phyloP scores from a whole-genome alignment of 2,113 vertebrate species.

The Alaudala cheleensis region DNA sequence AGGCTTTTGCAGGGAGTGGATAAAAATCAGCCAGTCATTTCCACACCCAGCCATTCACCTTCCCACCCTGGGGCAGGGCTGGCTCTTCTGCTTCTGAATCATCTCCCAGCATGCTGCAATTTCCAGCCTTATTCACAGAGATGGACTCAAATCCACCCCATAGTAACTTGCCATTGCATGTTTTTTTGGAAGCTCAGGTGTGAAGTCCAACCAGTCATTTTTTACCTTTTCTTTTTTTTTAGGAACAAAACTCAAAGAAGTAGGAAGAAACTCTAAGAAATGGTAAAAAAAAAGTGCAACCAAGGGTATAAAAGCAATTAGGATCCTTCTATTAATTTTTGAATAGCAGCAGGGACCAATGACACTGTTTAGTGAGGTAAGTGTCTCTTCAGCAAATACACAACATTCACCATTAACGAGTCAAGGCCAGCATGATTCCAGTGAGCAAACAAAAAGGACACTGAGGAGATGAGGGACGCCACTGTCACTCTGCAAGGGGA shows the following conservation, averaged over 20 bases:
- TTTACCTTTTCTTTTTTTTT: neutral
- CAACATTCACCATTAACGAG: neutral
- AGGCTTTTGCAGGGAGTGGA: neutral
- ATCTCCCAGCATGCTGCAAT: neutral
- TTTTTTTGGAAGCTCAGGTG: neutral
- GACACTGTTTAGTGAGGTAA: neutral
- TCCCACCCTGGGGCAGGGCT: neutral
- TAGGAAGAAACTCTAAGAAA: neutral
- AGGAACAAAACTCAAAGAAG: neutral
- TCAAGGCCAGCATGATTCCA: neutral
- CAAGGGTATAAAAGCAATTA: neutral
- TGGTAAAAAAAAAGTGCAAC: neutral
- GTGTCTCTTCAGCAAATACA: neutral
- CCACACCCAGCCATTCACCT: neutral
- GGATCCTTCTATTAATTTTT: neutral
- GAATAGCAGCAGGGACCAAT: neutral
- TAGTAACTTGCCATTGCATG: neutral
- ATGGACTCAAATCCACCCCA: neutral
- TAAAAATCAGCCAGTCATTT: neutral
- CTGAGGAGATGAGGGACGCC: neutral
- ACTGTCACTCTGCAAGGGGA: neutral
- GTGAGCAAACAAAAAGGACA: neutral
- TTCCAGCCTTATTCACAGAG: neutral
- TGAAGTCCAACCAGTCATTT: neutral
- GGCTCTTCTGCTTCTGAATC: slow-evolving; percentile 21